phyloP scores from a whole-genome alignment of 2,888 invertebrate genomes.

The Hyalella azteca region DNA sequence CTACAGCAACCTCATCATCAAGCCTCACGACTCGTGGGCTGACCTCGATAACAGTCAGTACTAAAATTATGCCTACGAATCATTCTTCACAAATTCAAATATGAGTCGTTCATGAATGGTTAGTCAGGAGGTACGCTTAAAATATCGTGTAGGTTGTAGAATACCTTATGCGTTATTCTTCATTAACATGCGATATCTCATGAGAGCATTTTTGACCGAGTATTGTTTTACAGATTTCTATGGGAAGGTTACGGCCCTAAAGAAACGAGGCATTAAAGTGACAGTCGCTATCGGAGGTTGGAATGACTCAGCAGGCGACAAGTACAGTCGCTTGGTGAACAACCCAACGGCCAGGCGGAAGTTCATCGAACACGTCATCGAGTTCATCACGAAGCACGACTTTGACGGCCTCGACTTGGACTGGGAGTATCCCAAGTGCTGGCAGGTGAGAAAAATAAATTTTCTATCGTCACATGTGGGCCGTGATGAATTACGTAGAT shows the following conservation, averaged over 20 bases:
- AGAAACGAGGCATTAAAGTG: constrained; percentile 77
- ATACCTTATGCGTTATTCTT: too few relatives aligned
- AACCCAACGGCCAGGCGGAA: constrained; percentile 69
- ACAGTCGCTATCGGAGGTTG: constrained; percentile 83
- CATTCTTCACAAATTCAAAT: too few relatives aligned
- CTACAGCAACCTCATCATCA: constrained; percentile 75
- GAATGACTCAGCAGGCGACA: constrained; percentile 79
- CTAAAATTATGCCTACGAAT: too few relatives aligned
- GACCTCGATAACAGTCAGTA: constrained; percentile 61
- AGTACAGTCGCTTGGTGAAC: constrained; percentile 75
- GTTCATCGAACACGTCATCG: constrained; percentile 71
- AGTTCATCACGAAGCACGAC: constrained; percentile 74
- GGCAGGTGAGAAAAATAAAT: constrained; percentile 69
- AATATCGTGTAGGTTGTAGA: too few relatives aligned
- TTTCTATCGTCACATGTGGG: neutral
- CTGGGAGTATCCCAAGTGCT: constrained; percentile 88
- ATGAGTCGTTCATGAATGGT: too few relatives aligned
- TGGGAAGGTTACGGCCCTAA: constrained; percentile 75
- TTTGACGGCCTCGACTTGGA: constrained; percentile 87
- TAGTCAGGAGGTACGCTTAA: too few relatives aligned
- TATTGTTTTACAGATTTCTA: constrained; percentile 71
- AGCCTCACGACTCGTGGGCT: constrained; percentile 75
- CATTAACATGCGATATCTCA: too few relatives aligned
- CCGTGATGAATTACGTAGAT: neutral
- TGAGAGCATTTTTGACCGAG: too few relatives aligned